Base-by-base conservation (phyloP, 92 coral and sea anemone species). In the Zoanthus gigantus region DNA sequence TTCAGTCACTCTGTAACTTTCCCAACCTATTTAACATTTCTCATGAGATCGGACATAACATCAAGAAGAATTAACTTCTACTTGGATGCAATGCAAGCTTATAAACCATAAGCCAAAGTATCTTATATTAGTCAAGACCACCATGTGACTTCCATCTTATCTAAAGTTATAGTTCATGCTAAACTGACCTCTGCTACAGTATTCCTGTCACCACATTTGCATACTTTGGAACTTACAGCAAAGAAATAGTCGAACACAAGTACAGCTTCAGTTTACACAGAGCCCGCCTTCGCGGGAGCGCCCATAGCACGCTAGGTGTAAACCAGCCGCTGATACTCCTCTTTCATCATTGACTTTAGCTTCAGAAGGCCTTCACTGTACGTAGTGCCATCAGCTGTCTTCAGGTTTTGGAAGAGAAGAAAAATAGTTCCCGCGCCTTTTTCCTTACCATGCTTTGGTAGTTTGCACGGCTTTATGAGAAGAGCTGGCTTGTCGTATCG, bases 301-400 rank as follows among this genome's bases (percentile, higher is more conserved):
- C 30, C 93, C 94, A 85, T 93, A 91, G 88, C 76, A 83, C 17
- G 89, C 92, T 61, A 90, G 58, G 72, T 93, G 92, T 66, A 93
- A 74, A 45, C 93, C 90, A 52, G 90, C 84, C 79, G 93, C 90
- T 69, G 93, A 90, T 57, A 90, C 83, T 71, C 60, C 58, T 90
- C 93, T 73, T 88, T 79, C 0, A 78, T 84, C 91, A 88, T 82
- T 31, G 88, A 82, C 77, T 84, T 77, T 31, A 90, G 89, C 89
- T 88, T 90, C 54, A 90, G 93, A 56, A 90, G 76, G 23, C 90
- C 90, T 58, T 58, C 73, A 67, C 48, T 9, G 18, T 23, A 23
- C 23, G 23, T 30, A 58, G 71, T 81, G 31, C 72, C 1, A 34
- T 34, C 42, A 34, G 42, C 42, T 34, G 42, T 34, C 3, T 34